These are phyloP conservation scores for Apodemus sylvaticus DNA, from an alignment of 2,113 vertebrate genomes.

Conservation along the genomic window DNA sequence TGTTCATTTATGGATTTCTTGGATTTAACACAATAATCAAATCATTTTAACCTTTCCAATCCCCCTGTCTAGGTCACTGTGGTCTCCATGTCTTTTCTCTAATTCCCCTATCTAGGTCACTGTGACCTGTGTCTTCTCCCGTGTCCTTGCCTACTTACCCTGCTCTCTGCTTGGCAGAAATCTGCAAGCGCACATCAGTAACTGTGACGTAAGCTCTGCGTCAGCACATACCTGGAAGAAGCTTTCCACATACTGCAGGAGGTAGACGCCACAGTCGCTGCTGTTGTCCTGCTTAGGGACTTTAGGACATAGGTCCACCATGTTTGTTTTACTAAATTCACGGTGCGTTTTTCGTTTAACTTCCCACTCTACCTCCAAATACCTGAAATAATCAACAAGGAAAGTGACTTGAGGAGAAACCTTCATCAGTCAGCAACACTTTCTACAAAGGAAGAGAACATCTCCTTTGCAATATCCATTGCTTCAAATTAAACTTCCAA, in stretches of 20 bases:
- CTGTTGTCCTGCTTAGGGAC: conserved; percentile 97
- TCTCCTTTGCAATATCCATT: neutral
- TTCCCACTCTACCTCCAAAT: conserved; percentile 96
- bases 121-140: neutral
- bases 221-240: conserved; percentile 92
- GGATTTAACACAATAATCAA: conserved; percentile 32
- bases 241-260: conserved; percentile 96
- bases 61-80: neutral
- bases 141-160: conserved; percentile 4
- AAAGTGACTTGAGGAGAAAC: conserved; percentile 21
- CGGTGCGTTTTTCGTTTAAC: conserved; percentile 88
- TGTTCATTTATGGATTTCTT: neutral
- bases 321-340: conserved; percentile 90
- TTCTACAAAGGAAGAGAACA: conserved; percentile 46
- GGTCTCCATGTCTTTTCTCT: neutral
- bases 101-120: neutral
- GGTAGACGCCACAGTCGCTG: conserved; percentile 97
- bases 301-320: conserved; percentile 91
- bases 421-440: conserved; percentile 28
- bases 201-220: neutral
- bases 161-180: neutral
- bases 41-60: conserved; percentile 15
- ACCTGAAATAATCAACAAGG: conserved; percentile 85
- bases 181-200: neutral
- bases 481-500: conserved; percentile 45